Conservation (phyloP, 2,888 invertebrate species). For the Thera britannica region DNA sequence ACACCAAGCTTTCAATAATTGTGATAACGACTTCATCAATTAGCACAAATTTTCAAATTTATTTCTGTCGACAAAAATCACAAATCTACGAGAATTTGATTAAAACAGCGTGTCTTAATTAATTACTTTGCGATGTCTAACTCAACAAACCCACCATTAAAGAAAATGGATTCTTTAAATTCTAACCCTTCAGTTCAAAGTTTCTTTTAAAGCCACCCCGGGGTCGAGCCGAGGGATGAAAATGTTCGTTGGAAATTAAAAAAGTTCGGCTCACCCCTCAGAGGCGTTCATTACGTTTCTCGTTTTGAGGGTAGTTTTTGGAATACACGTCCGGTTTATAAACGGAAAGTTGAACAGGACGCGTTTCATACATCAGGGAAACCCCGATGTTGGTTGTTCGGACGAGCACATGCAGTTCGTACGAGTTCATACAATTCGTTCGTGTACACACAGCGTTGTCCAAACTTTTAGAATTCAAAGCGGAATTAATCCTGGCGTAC, state of each 20-base stretch:
- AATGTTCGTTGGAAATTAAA: slow-evolving; percentile 59
- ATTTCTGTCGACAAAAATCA: slow-evolving; percentile 5
- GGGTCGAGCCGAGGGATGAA: slow-evolving; percentile 44
- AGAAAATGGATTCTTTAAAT: slow-evolving; percentile 41
- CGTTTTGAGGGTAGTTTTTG: slow-evolving; percentile 43
- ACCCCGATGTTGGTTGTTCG: slow-evolving; percentile 4
- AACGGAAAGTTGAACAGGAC: slow-evolving; percentile 19
- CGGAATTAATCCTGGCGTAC: too few species aligned
- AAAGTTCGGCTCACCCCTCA: slow-evolving; percentile 47
- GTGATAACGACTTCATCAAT: slow-evolving; percentile 4
- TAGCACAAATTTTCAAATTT: slow-evolving; percentile 2
- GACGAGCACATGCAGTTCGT: neutral
- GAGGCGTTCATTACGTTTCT: slow-evolving; percentile 47
- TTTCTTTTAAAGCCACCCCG: slow-evolving; percentile 44
- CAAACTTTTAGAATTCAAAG: too few species aligned
- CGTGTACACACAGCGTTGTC: neutral
- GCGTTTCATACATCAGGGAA: slow-evolving; percentile 11
- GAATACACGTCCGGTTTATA: slow-evolving; percentile 33
- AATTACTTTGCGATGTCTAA: slow-evolving; percentile 39
- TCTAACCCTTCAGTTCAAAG: slow-evolving; percentile 36
- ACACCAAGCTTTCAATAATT: neutral
- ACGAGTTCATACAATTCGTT: neutral
- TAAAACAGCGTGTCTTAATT: slow-evolving; percentile 39
- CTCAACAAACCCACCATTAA: slow-evolving; percentile 37
- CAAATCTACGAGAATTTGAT: slow-evolving; percentile 28